Base-by-base conservation (phyloP, 2,888 invertebrate genomes). In the Lithophane semibrunnea region DNA sequence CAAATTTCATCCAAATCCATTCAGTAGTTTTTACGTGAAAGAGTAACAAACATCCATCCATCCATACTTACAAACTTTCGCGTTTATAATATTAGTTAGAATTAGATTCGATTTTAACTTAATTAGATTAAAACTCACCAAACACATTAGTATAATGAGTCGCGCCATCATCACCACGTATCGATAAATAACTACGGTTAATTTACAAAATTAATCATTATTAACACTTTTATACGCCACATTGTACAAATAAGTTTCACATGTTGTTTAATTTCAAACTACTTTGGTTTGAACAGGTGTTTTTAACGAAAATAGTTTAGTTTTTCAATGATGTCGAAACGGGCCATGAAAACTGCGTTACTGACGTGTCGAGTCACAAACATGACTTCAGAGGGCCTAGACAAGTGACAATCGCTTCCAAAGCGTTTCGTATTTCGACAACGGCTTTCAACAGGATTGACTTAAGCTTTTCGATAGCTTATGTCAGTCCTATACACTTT, bases 191-290 rank as follows among this genome's bases (percentile, higher is more conserved):
- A 80, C 47, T 75, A 58, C 13, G 10, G 61, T 47, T 71, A 67
- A 64, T 80, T 73, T 67, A 24, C 44, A 18, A 44, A 76, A 58
- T 56, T 61, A 77, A n/a, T 66, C 4, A 44, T 10, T 37, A 44
- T 5, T n/a, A 42, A 16, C 37, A 56, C 73, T 80, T 85, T 65
- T 83, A 83, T 83, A 83, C 52, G 4, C 16, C 69, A 64, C 9
- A 42, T 29, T 77, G 73, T 7, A 9, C 47, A 84, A 84, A 75
- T 16, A 80, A 10, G 0, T 0, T 3, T 24, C 0, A 9, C 18
- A 3, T 67, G 71, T 73, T 73, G 37, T 63, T 67, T 24, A 66
- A 52, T 12, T 44, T 0, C 0, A 47, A 21, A 47, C 7, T 61
- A 68, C 2, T 71, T 61, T 29, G 1, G 54, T 61, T 61, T 60